These are phyloP conservation scores for Steromphala cineraria DNA, from an alignment of 2,888 invertebrate genomes.

Conservation along the genomic window DNA sequence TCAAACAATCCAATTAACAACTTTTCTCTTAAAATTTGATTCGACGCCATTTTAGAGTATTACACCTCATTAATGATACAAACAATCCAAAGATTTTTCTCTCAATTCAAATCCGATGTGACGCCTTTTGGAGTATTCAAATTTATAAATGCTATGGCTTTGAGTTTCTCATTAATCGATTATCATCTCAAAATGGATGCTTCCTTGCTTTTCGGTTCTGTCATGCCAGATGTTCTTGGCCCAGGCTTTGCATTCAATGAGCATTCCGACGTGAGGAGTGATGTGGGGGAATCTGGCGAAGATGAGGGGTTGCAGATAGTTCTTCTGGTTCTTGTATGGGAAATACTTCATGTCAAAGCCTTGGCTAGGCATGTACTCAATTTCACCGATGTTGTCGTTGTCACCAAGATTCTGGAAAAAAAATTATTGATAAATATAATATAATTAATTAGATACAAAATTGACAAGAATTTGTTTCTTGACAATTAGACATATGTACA, in stretches of 20 bases:
- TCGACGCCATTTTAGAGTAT: too few species aligned
- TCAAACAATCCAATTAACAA: too few species aligned
- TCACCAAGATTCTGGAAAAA: slow-evolving; percentile 86
- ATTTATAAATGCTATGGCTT: not conserved
- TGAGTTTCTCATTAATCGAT: slow-evolving; percentile 81
- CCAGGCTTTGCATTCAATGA: slow-evolving; percentile 77
- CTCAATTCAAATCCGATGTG: too few species aligned
- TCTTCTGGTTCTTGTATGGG: slow-evolving; percentile 76
- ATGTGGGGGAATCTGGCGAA: slow-evolving; percentile 76
- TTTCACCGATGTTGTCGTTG: slow-evolving; percentile 93
- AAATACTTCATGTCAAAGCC: slow-evolving; percentile 81
- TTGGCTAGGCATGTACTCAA: slow-evolving; percentile 82
- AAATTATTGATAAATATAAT: not conserved
- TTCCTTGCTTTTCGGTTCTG: slow-evolving; percentile 91
- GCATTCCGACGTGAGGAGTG: slow-evolving; percentile 73
- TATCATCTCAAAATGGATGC: slow-evolving; percentile 95
- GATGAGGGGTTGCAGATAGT: slow-evolving; percentile 75
- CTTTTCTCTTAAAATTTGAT: too few species aligned
- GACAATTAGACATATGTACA: too few species aligned
- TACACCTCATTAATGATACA: too few species aligned
- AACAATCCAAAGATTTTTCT: too few species aligned
- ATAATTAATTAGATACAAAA: too few species aligned
- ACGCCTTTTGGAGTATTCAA: not conserved
- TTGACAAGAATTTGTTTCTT: too few species aligned
- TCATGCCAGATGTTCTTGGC: slow-evolving; percentile 82